Base-by-base conservation (phyloP, 2,797 vertebrate species). In the Gymnopithys bicolor region DNA sequence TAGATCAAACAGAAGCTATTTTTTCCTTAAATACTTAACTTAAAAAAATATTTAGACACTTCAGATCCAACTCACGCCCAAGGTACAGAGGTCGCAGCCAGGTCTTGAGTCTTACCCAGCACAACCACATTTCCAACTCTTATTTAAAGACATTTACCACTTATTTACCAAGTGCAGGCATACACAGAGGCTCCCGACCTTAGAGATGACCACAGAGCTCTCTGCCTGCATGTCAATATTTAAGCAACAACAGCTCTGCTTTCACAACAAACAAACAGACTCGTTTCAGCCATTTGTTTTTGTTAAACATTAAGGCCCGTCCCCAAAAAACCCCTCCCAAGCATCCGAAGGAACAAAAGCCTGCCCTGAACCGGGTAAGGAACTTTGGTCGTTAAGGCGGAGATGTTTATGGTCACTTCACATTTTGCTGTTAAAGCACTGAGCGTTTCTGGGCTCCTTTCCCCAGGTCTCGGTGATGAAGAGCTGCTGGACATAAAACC, bases 321-420 rank as follows among this genome's bases (percentile, higher is more conserved):
- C 4, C 19, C 17, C 64, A 63, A 43, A 19, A 37, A 3, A 7
- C 9, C 33, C 30, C 30, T 63, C 45, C 2, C 4, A 18, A 46
- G 14, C 24, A 64, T 5, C 32, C 2, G 0, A 39, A 21, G 7
- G 13, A 68, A 70, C 2, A 2, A 1, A 67, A 70, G 24, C 46
- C 43, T 17, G 37, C 25, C 53, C 25, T 6, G 9, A 69, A 48
- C 49, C 32, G 53, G 3, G 21, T 32, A 13, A 32, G 19, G 22
- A 80, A 28, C 39, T 83, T 16, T 6, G 5, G 3, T 27, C 25
- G 4, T 25, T 43, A 46, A 46, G 0, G 1, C 1, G 3, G 14
- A 41, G 18, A 33, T 7, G 17, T 51, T 75, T 24, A 58, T 0
- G 18, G 4, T 33, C 18, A 3, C 12, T 25, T 76, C n/a, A 3